phyloP scores from a whole-genome alignment of 2,888 invertebrate species.

The Polyploca ridens region DNA sequence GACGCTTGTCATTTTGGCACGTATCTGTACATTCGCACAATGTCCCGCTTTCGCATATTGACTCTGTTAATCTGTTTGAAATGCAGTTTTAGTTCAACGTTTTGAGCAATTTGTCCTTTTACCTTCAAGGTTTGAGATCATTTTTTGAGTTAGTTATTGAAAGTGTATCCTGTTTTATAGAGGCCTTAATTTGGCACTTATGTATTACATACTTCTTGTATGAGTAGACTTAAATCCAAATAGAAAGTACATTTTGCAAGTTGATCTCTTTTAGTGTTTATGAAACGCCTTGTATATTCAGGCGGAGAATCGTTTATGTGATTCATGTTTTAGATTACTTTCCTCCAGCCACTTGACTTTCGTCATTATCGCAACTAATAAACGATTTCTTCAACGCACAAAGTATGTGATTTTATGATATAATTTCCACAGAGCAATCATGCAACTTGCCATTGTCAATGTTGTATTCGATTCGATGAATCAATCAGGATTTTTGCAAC shows the following conservation, averaged over 20 bases:
- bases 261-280: background rate
- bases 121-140: background rate
- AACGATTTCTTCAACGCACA: background rate
- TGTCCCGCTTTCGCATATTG: conserved; percentile 35
- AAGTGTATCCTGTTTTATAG: background rate
- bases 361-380: background rate
- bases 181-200: no score
- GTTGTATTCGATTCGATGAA: background rate
- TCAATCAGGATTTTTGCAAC: conserved; percentile 4
- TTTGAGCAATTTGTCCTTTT: background rate
- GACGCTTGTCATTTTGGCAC: conserved; percentile 51
- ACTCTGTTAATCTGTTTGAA: conserved; percentile 24
- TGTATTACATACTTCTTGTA: background rate
- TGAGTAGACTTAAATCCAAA: background rate
- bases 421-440: background rate
- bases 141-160: background rate
- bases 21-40: conserved; percentile 24
- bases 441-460: background rate
- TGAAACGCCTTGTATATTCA: background rate
- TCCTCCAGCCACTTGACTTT: background rate
- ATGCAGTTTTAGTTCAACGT: background rate
- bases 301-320: background rate
- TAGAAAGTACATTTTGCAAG: background rate
- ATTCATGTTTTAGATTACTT: conserved; percentile 1
- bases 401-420: background rate